phyloP scores from a whole-genome alignment of 1,140 invertebrate genomes.

The Palaemon carinicauda region DNA sequence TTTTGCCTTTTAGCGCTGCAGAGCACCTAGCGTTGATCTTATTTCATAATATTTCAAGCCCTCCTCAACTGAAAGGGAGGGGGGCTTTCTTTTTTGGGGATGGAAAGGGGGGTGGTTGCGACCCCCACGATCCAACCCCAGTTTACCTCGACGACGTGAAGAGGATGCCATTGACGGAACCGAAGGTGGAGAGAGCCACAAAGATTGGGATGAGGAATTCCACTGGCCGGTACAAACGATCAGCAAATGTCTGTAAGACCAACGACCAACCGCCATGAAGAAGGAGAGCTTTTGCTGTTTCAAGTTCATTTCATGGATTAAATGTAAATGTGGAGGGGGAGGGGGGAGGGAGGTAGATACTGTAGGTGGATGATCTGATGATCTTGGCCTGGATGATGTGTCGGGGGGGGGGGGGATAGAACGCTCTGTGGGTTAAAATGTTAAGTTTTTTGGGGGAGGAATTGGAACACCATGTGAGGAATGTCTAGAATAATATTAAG shows the following conservation, averaged over 20 bases:
- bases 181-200: slow-evolving; percentile 83
- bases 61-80: not conserved
- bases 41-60: too few species aligned
- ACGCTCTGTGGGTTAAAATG: too few species aligned
- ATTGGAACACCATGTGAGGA: too few species aligned
- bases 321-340: not conserved
- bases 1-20: too few species aligned
- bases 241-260: slow-evolving; percentile 51
- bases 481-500: too few species aligned
- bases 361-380: too few species aligned
- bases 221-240: slow-evolving; percentile 46
- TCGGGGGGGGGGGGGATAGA: not conserved
- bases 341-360: too few species aligned
- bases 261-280: slow-evolving; percentile 37
- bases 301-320: not conserved
- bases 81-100: slow-evolving; percentile 16
- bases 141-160: slow-evolving; percentile 81
- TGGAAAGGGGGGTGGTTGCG: not conserved
- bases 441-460: too few species aligned
- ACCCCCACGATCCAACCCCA: not conserved
- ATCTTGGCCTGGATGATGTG: not conserved
- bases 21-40: too few species aligned
- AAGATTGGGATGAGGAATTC: slow-evolving; percentile 66
- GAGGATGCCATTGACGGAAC: slow-evolving; percentile 90
- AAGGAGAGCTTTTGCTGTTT: not conserved